phyloP scores from a whole-genome alignment of 2,797 vertebrate species.

The Ambastaia sidthimunki region DNA sequence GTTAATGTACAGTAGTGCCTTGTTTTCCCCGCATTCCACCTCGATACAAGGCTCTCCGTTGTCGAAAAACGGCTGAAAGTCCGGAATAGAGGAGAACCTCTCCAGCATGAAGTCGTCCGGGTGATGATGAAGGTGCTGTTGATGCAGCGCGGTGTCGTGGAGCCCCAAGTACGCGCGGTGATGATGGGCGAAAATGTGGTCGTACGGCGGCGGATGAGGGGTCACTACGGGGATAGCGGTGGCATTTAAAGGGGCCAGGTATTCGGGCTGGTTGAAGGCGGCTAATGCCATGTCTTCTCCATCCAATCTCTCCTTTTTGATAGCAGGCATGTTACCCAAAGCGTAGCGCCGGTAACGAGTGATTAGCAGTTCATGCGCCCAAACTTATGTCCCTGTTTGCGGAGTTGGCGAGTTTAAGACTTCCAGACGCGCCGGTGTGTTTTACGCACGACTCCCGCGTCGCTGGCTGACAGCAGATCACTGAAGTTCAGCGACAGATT shows the following conservation, averaged over 20 bases:
- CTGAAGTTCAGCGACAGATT: slow-evolving; percentile 78
- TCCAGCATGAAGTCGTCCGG: slow-evolving; percentile 91
- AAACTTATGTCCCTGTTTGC: slow-evolving; percentile 75
- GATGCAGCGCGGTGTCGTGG: slow-evolving; percentile 81
- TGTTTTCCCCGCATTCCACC: slow-evolving; percentile 98
- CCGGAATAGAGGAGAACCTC: slow-evolving; percentile 90
- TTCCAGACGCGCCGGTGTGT: slow-evolving; percentile 79
- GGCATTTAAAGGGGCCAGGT: slow-evolving; percentile 90
- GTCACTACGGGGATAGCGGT: slow-evolving; percentile 87
- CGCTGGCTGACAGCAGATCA: slow-evolving; percentile 75
- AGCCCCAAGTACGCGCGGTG: slow-evolving; percentile 90
- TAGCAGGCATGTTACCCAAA: slow-evolving; percentile 89
- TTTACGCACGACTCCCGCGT: slow-evolving; percentile 78
- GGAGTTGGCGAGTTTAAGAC: slow-evolving; percentile 75
- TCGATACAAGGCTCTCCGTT: slow-evolving; percentile 96
- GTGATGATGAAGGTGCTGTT: slow-evolving; percentile 85
- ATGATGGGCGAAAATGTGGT: slow-evolving; percentile 88
- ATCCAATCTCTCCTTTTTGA: slow-evolving; percentile 94
- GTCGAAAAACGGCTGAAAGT: slow-evolving; percentile 96
- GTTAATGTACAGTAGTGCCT: slow-evolving; percentile 94
- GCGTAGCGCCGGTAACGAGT: slow-evolving; percentile 77
- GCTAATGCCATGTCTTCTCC: slow-evolving; percentile 93
- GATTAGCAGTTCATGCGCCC: slow-evolving; percentile 73
- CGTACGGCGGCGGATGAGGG: slow-evolving; percentile 89
- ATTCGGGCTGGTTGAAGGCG: slow-evolving; percentile 90